Evolutionary conservation across 1,140 invertebrate genomes (phyloP).

Genomic region (Danaus melanippus): DNA sequence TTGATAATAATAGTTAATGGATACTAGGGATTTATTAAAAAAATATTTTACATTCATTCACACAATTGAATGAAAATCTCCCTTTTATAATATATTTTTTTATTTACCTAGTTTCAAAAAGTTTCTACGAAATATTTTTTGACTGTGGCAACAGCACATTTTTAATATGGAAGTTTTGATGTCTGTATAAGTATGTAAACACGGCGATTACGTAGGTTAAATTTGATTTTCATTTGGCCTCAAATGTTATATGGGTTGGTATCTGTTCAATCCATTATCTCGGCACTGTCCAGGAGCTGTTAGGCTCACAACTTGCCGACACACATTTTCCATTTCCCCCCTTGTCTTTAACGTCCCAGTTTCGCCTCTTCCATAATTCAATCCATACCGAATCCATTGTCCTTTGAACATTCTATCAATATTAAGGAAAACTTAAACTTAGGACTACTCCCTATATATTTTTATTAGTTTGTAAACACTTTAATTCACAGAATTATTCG

Average conservation of each 20-base stretch:
- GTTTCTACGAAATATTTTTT: too few species aligned
- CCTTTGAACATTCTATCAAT: constrained; percentile 11
- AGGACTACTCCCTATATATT: constrained; percentile 1
- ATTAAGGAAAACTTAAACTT: not conserved
- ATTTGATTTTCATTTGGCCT: constrained; percentile 21
- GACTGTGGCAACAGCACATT: too few species aligned
- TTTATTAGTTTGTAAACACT: too few species aligned
- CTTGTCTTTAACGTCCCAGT: constrained; percentile 49
- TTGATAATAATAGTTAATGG: too few species aligned
- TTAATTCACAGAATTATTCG: too few species aligned
- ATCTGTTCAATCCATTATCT: constrained; percentile 64
- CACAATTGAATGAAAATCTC: too few species aligned
- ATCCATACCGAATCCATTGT: constrained; percentile 57
- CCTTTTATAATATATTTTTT: too few species aligned
- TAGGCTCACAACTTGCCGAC: constrained; percentile 56
- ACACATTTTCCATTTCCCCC: constrained; percentile 66
- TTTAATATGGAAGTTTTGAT: too few species aligned
- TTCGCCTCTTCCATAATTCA: constrained; percentile 56
- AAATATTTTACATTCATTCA: too few species aligned
- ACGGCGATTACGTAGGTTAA: constrained; percentile 7
- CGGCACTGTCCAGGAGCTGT: constrained; percentile 48
- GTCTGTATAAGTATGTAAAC: too few species aligned
- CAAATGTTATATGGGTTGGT: constrained; percentile 31
- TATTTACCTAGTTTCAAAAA: too few species aligned
- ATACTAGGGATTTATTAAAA: too few species aligned